Base-by-base conservation (phyloP, 2,113 vertebrate genomes). In the Sebastes fasciatus region DNA sequence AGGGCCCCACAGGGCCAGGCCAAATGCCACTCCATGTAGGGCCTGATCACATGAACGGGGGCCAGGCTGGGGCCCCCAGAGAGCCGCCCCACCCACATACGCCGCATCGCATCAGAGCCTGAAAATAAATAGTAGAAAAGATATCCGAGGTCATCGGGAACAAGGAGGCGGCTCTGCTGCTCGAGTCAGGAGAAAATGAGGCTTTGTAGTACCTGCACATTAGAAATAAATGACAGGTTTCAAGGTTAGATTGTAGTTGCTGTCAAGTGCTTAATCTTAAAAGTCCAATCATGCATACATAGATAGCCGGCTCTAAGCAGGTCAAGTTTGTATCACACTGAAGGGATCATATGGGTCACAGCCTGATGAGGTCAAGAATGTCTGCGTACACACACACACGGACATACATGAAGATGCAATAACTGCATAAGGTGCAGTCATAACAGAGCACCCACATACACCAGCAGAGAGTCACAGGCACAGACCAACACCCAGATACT, bases 11-110 rank as follows among this genome's bases (percentile, higher is more conserved):
- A 85, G 86, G 90, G 89, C 88, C 89, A 89, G 79, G 85, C 95
- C 86, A 94, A 96, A 96, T 94, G 96, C 95, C 96, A 94, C 90
- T 92, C 93, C 90, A 93, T 96, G 95, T 96, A 93, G 94, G 94
- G 93, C 92, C 89, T 92, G 92, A 93, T 96, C 96, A 96, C 94
- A 94, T 96, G 91, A 90, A 87, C 73, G 12, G 79, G 87, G 84
- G 89, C 77, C 90, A 82, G 66, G 49, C 88, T 11, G 75, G 69
- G 85, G 84, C 83, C 91, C 86, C 86, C 64, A 71, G 88, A 89
- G 90, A 88, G 84, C 83, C 21, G 23, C 89, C 86, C 87, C 85
- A 88, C 90, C 92, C 88, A 87, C 89, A 86, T 69, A 75, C 69
- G 79, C 54, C 62, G 84, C 83, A 93, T 92, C 45, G 1, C 84